These are phyloP conservation scores for Operophtera brumata DNA, from an alignment of 2,888 invertebrate species.

Conservation along the genomic window DNA sequence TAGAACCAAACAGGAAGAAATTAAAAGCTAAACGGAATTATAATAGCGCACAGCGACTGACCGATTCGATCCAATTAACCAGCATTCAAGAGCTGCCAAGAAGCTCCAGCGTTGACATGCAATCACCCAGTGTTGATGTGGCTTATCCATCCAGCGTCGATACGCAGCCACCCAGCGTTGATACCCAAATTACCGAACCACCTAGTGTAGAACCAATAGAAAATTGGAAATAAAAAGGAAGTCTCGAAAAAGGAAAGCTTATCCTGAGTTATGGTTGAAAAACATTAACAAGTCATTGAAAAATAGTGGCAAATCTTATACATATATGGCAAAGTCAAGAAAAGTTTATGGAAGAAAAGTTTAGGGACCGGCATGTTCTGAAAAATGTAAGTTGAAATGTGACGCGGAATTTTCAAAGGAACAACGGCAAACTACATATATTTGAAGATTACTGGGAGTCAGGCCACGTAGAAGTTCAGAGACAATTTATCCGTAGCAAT, in stretches of 20 bases:
- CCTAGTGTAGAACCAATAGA: constrained; percentile 10
- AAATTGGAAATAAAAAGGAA: constrained; percentile 4
- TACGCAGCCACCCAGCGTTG: constrained; percentile 23
- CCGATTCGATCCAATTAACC: constrained; percentile 18
- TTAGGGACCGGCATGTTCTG: background rate
- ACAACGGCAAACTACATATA: constrained; percentile 8
- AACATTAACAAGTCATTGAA: background rate
- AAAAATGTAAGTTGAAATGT: background rate
- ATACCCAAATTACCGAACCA: constrained; percentile 13
- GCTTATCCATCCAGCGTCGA: constrained; percentile 14
- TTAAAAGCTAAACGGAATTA: background rate
- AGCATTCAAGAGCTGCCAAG: constrained; percentile 12
- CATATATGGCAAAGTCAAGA: constrained; percentile 5
- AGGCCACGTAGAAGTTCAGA: constrained; percentile 8
- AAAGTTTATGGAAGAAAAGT: background rate
- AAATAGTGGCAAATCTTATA: background rate
- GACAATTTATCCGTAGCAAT: constrained; percentile 11
- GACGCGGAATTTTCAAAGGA: background rate
- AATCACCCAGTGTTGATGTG: constrained; percentile 4
- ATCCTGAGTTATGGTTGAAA: background rate
- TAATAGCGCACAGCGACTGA: constrained; percentile 16
- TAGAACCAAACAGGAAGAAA: constrained; percentile 1
- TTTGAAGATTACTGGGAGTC: constrained; percentile 13
- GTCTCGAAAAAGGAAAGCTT: background rate
- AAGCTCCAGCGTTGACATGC: constrained; percentile 3